Evolutionary conservation across 2,113 vertebrate genomes (phyloP).

Genomic region (Phylloscopus trochilus): DNA sequence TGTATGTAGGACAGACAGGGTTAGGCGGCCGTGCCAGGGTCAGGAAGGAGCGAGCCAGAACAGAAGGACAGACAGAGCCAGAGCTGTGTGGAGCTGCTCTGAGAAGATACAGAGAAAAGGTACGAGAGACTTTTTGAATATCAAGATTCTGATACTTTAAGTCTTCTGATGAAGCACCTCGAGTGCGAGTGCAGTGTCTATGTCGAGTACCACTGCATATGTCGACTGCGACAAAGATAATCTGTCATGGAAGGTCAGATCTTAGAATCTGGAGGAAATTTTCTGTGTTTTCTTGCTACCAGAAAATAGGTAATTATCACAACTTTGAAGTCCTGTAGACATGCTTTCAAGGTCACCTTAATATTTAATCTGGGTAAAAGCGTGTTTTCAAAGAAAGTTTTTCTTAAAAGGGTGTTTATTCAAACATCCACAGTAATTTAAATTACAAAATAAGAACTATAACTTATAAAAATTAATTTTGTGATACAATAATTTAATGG

Average conservation of each 20-base stretch:
- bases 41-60: too few species aligned
- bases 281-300: not conserved
- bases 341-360: not conserved
- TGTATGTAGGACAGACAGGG: too few species aligned
- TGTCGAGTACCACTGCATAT: too few species aligned
- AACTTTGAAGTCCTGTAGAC: not conserved
- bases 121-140: too few species aligned
- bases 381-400: not conserved
- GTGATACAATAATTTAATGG: not conserved
- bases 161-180: too few species aligned
- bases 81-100: too few species aligned
- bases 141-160: too few species aligned
- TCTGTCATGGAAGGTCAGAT: not conserved
- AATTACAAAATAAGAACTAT: not conserved
- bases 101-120: too few species aligned
- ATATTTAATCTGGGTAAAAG: not conserved
- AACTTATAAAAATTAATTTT: not conserved
- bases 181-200: too few species aligned
- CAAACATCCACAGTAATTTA: not conserved
- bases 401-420: not conserved
- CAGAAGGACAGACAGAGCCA: too few species aligned
- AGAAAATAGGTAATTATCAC: not conserved
- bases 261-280: not conserved
- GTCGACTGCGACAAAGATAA: too few species aligned
- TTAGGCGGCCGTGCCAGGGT: too few species aligned